phyloP scores from a whole-genome alignment of 2,113 vertebrate species.

The Triplophysa rosa region DNA sequence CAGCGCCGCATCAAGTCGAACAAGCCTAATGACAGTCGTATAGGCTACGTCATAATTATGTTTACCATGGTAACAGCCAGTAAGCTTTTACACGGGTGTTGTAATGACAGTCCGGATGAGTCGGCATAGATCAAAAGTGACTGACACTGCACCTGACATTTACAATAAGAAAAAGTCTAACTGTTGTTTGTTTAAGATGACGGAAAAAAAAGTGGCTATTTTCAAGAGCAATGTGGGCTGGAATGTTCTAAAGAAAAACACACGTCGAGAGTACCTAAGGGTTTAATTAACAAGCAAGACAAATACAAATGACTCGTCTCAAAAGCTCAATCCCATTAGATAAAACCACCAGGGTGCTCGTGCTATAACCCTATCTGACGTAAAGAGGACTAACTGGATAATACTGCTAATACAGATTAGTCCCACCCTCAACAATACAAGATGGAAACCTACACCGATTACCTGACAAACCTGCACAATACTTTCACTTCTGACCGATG shows the following conservation, averaged over 20 bases:
- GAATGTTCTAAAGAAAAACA: neutral
- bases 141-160: conserved; percentile 19
- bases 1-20: no score
- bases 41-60: neutral
- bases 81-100: conserved; percentile 9
- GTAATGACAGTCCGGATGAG: conserved; percentile 5
- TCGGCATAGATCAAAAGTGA: neutral
- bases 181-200: neutral
- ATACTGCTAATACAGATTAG: conserved; percentile 29
- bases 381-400: conserved; percentile 36
- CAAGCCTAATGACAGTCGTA: neutral
- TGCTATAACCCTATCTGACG: neutral
- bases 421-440: conserved; percentile 20
- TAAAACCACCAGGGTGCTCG: neutral
- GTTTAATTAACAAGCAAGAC: no score
- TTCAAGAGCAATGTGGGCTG: conserved; percentile 2
- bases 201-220: neutral
- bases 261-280: no score
- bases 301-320: neutral
- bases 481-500: neutral
- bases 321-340: neutral
- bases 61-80: conserved; percentile 17
- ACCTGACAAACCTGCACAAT: neutral
- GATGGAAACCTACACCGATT: conserved; percentile 5
- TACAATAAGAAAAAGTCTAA: neutral